Percentiles rank a stretch among this genome's conserved stretches.
phyloP scores from a whole-genome alignment of 2,797 vertebrate species.

The Onychomys arenicola region DNA sequence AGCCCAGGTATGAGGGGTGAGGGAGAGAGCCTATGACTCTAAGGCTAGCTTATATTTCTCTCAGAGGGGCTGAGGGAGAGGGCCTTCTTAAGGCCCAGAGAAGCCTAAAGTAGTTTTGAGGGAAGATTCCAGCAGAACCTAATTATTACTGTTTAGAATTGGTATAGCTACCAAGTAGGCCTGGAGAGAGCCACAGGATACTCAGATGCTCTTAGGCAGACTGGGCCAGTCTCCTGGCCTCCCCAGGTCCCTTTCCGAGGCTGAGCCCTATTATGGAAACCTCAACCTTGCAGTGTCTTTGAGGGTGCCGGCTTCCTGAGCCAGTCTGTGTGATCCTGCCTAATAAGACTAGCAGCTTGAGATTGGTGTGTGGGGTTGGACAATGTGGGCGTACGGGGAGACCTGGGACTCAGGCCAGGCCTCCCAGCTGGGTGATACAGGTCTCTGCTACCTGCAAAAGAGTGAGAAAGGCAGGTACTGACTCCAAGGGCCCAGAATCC shows the following conservation, averaged over 20 bases:
- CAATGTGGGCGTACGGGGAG: background rate
- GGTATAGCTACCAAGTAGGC: background rate
- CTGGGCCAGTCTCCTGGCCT: background rate
- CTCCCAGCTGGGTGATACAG: background rate
- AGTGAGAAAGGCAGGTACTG: background rate
- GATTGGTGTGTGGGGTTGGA: background rate
- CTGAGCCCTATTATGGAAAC: background rate
- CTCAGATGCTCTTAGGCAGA: background rate
- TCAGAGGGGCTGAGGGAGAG: background rate
- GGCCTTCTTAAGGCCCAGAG: background rate
- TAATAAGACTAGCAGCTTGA: background rate
- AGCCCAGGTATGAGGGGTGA: background rate
- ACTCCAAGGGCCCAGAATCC: background rate
- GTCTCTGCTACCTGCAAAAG: background rate
- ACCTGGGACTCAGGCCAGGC: background rate
- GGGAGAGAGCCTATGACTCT: background rate
- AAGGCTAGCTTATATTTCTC: slow-evolving; percentile 34
- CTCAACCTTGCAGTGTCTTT: background rate
- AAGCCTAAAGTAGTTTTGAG: background rate
- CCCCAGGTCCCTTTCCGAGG: background rate
- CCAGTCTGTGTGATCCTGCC: background rate
- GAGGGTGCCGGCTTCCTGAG: background rate
- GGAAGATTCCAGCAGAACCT: slow-evolving; percentile 26
- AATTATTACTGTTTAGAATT: background rate
- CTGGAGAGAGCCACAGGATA: background rate